Evolutionary conservation across 2,888 invertebrate species (phyloP).

Genomic region (Barypeithes pellucidus): DNA sequence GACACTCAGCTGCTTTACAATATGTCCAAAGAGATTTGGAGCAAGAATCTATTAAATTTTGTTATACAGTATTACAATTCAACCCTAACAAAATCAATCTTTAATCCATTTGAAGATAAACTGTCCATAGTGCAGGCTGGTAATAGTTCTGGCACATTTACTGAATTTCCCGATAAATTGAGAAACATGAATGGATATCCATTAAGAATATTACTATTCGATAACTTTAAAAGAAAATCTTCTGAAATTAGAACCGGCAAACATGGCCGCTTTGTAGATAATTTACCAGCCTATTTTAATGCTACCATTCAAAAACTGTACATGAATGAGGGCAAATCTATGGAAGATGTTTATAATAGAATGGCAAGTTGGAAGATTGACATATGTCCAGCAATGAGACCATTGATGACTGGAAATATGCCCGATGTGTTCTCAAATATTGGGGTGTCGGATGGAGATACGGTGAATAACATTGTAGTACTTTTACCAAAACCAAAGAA

Average conservation of each 20-base stretch:
- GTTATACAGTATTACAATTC: neutral
- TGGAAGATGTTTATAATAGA: too few species aligned
- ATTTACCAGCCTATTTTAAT: neutral
- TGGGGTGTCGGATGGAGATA: neutral
- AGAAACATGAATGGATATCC: slow-evolving; percentile 9
- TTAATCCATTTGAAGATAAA: slow-evolving; percentile 2
- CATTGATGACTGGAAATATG: neutral
- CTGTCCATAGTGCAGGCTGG: neutral
- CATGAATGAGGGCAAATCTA: neutral
- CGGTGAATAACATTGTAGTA: neutral
- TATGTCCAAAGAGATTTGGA: slow-evolving; percentile 9
- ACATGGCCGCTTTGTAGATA: neutral
- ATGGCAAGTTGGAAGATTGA: neutral
- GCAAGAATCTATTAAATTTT: slow-evolving; percentile 5
- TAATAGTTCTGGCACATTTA: neutral
- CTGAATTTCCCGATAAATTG: slow-evolving; percentile 9
- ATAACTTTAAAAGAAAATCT: neutral
- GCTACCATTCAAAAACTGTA: neutral
- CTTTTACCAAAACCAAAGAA: neutral
- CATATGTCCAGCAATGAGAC: neutral
- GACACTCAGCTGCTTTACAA: neutral
- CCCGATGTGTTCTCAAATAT: neutral
- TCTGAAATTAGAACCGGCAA: neutral
- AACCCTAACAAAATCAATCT: neutral
- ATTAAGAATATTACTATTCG: neutral